Base-by-base conservation (phyloP, 2,888 invertebrate genomes). In the Trichogramma evanescens region DNA sequence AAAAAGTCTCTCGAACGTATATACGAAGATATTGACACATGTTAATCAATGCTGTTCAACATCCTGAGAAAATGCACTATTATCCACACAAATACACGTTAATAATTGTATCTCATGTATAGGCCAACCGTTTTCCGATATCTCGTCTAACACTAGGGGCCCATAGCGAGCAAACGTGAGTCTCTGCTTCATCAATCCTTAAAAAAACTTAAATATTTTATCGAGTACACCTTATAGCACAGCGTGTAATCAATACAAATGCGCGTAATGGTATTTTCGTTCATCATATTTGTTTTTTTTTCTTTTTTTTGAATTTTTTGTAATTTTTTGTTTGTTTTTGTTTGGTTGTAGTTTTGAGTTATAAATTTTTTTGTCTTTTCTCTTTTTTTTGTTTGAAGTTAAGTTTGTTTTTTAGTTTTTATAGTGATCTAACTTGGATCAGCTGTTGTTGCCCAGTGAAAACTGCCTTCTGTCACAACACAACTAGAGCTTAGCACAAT, bases 391-490 rank as follows among this genome's bases (percentile, higher is more conserved):
- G 26, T 26, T 26, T 64, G 54, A 57, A 58, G 61, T 62, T 64
- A 55, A 51, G 57, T 59, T 43, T 61, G 67, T 81, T 82, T 82
- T 82, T 81, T 79, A 77, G 71, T 77, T 81, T 82, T 80, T 78
- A 80, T 76, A 58, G 49, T 80, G 78, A 81, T 80, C 79, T 81
- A 80, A 82, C 82, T 82, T 82, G 82, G 82, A 82, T 80, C 80
- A 80, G 82, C 79, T 80, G 83, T 84, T 84, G 84, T 84, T 84
- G 84, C 84, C 84, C 78, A 82, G 84, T 84, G 84, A 84, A 84
- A 84, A 83, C 81, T 84, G 84, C 84, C 84, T 84, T 84, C 81
- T 83, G 83, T 83, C 80, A 83, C 77, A 76, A 77, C 76, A 77
- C 74, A 77, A 74, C 76, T 68, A 77, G 77, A 77, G 77, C 77